phyloP scores from a whole-genome alignment of 2,888 invertebrate species.

The Agonopterix alstromeriana region DNA sequence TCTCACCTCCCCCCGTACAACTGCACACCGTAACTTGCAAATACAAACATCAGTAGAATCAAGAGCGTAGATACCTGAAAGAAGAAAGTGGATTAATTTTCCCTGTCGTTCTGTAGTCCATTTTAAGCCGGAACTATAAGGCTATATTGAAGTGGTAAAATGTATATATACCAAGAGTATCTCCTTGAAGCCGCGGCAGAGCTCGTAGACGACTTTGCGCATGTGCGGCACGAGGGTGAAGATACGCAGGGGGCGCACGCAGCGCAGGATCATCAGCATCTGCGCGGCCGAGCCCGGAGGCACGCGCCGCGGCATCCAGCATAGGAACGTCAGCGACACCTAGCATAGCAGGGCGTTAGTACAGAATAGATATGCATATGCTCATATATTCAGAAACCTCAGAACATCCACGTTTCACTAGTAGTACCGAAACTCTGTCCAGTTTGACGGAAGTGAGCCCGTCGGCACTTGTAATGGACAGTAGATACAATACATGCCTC shows the following conservation, averaged over 20 bases:
- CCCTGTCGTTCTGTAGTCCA: no score
- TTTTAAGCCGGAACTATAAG: no score
- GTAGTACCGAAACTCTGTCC: no score
- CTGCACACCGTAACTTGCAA: slow-evolving; percentile 99
- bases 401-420: no score
- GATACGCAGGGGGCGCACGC: slow-evolving; percentile 96
- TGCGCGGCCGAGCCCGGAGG: slow-evolving; percentile 96
- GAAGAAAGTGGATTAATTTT: no score
- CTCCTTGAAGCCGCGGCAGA: slow-evolving; percentile 99
- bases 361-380: background rate
- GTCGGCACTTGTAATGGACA: no score
- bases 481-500: no score
- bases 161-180: slow-evolving; percentile 90
- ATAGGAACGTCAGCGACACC: slow-evolving; percentile 96
- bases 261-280: slow-evolving; percentile 96
- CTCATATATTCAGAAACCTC: no score
- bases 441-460: no score
- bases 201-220: slow-evolving; percentile 98
- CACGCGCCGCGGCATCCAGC: slow-evolving; percentile 96
- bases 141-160: no score
- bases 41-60: slow-evolving; percentile 98
- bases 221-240: slow-evolving; percentile 99
- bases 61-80: slow-evolving; percentile 94
- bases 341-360: slow-evolving; percentile 34
- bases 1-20: slow-evolving; percentile 90